A percentile compares a stretch with the other conserved stretches of the same genome.
phyloP scores from a whole-genome alignment of 2,797 vertebrate species.

The Florisuga fusca region DNA sequence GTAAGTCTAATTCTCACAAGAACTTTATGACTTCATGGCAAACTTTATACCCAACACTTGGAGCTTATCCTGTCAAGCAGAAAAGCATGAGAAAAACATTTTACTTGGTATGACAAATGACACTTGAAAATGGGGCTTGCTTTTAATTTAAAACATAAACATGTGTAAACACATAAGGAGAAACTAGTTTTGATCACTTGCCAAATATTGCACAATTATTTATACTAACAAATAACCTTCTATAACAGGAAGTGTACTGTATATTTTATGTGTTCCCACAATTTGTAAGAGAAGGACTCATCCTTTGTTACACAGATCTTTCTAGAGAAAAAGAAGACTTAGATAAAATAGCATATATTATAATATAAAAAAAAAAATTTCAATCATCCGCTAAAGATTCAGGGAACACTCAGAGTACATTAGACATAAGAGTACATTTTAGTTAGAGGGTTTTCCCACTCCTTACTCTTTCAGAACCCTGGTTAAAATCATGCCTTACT shows the following conservation, averaged over 20 bases:
- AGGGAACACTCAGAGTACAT: neutral
- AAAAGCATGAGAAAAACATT: conserved; percentile 45
- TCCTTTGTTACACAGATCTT: conserved; percentile 62
- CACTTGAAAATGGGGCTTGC: conserved; percentile 46
- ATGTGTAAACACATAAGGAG: conserved; percentile 46
- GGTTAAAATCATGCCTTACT: neutral
- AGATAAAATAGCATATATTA: neutral
- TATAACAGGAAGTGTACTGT: conserved; percentile 65
- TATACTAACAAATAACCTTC: conserved; percentile 63
- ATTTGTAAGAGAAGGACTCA: conserved; percentile 56
- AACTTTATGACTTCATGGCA: neutral
- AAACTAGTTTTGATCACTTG: conserved; percentile 64
- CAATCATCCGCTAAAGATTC: neutral
- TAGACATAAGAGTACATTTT: neutral
- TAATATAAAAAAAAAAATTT: neutral
- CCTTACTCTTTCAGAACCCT: neutral
- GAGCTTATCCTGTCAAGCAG: conserved; percentile 32
- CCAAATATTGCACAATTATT: conserved; percentile 71
- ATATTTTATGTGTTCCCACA: conserved; percentile 70
- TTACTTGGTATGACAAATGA: conserved; percentile 42
- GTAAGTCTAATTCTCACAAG: conserved; percentile 28
- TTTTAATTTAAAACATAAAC: conserved; percentile 50
- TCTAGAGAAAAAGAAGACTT: neutral
- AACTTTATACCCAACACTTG: conserved; percentile 22
- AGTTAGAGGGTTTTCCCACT: neutral